Evolutionary conservation across 2,888 invertebrate species (phyloP), one percentile per base, ranked within the genome.

Genomic region (Clepsis dumicolana): DNA sequence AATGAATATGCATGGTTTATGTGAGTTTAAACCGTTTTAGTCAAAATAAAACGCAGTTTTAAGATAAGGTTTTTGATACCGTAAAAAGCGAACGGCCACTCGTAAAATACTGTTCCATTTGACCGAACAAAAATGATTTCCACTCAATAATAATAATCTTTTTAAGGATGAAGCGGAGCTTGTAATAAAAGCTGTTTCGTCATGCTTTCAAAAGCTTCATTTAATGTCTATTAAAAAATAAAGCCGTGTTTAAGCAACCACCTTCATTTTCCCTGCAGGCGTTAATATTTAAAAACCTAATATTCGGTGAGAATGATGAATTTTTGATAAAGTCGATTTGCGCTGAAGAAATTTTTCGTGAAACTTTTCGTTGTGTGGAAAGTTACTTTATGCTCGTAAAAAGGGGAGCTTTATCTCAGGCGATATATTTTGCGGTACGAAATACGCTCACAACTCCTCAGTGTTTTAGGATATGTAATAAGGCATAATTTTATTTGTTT

Each of bases 261-360:
- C 64, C 64, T 64, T 16, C 18, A 29, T 68, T 68, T 21, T 64
- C 68, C 68, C 68, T 59, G 16, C 59, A 59, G 67, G 63, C 64
- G 52, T 68, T 62, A 68, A 68, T 68, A 68, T 68, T 70, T 70
- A 72, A 70, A 74, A 73, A 70, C 65, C 67, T 71, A 65, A 76
- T 72, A 74, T 71, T 74, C 72, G 70, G 71, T 71, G 64, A 68
- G 73, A 71, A 76, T 72, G 74, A 79, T 79, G 77, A 79, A 79
- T 81, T 75, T 74, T 76, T 72, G 76, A 72, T 74, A 72, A 72
- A 75, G 74, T 74, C 77, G 75, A 75, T 75, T 76, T 75, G 69
- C 74, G 67, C 69, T 65, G 70, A 75, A 76, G 64, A 68, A 64
- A 53, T 57, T 68, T n/a, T 57, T 27, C 25, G 64, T 29, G 44